Percentiles rank a stretch among this genome's conserved stretches.
phyloP scores from a whole-genome alignment of 2,888 invertebrate genomes.

The Catocala fraxini region DNA sequence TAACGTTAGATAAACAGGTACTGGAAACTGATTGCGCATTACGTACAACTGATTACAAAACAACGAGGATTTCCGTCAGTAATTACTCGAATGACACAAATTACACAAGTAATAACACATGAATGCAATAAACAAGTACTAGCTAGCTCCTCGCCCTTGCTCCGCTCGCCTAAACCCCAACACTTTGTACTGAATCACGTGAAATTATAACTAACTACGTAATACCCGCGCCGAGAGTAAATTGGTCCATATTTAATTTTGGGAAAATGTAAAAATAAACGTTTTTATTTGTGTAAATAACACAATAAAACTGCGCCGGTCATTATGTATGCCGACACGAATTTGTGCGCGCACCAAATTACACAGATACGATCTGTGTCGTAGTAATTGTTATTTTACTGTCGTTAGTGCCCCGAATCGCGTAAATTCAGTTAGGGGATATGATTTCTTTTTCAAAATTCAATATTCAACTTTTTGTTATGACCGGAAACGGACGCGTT shows the following conservation, averaged over 20 bases:
- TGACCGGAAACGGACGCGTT: slow-evolving; percentile 81
- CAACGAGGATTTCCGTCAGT: slow-evolving; percentile 77
- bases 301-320: slow-evolving; percentile 83
- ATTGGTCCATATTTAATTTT: slow-evolving; percentile 87
- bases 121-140: slow-evolving; percentile 66
- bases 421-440: slow-evolving; percentile 86
- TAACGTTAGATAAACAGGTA: slow-evolving; percentile 74
- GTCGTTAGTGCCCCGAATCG: slow-evolving; percentile 83
- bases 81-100: slow-evolving; percentile 77
- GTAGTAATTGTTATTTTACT: slow-evolving; percentile 83
- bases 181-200: slow-evolving; percentile 61
- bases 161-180: slow-evolving; percentile 5
- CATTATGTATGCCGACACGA: slow-evolving; percentile 74
- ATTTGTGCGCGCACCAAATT: slow-evolving; percentile 80
- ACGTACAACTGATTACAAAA: slow-evolving; percentile 75
- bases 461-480: slow-evolving; percentile 72
- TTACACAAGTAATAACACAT: slow-evolving; percentile 77
- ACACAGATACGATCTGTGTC: slow-evolving; percentile 83
- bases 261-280: slow-evolving; percentile 88
- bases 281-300: slow-evolving; percentile 88
- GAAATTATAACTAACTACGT: slow-evolving; percentile 76
- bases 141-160: slow-evolving; percentile 37
- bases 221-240: slow-evolving; percentile 72
- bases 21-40: slow-evolving; percentile 71
- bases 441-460: slow-evolving; percentile 75